These are phyloP conservation scores for Platycercus adscitus DNA, from an alignment of 2,113 vertebrate genomes.

Conservation along the genomic window DNA sequence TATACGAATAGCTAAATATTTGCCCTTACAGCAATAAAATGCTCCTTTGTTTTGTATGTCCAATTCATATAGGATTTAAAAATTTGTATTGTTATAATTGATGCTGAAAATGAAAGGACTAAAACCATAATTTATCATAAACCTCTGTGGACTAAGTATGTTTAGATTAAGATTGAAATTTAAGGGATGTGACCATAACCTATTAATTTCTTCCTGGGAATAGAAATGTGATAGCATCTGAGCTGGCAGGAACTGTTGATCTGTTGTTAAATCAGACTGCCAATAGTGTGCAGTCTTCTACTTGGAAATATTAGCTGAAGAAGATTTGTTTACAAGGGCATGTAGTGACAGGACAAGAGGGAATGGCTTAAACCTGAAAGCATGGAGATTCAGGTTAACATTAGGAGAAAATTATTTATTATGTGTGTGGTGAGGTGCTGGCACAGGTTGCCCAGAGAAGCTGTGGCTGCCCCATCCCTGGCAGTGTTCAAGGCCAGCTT, in stretches of 20 bases:
- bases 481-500: background rate
- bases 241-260: background rate
- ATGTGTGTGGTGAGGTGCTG: background rate
- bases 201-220: background rate
- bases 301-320: background rate
- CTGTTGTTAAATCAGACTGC: background rate
- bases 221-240: background rate
- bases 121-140: background rate
- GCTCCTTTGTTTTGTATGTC: background rate
- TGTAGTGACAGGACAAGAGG: background rate
- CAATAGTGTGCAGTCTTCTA: background rate
- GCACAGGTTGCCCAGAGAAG: background rate
- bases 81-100: background rate
- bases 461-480: background rate
- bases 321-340: background rate
- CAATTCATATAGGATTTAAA: background rate
- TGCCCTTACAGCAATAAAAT: background rate
- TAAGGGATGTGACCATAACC: background rate
- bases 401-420: background rate
- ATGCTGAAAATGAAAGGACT: background rate
- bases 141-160: background rate
- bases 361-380: background rate
- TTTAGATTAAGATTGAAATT: background rate
- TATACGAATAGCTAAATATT: background rate
- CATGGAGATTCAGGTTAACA: background rate